A percentile compares a stretch with the other conserved stretches of the same genome.
Evolutionary conservation across 2,888 invertebrate genomes (phyloP).

Genomic region (Temnothorax rugatulus): DNA sequence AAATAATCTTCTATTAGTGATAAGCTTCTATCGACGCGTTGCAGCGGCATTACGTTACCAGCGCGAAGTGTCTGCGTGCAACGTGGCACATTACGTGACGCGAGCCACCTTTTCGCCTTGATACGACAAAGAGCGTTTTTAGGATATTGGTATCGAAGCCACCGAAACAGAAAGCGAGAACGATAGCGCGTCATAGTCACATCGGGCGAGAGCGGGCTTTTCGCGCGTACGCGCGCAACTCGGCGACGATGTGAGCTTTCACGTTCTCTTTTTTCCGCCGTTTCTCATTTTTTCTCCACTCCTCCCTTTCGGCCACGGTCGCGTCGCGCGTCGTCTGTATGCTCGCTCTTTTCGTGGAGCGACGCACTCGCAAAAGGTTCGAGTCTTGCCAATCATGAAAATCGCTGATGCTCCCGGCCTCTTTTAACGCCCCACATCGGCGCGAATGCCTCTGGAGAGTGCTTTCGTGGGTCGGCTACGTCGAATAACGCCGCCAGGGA

Average conservation of each 20-base stretch:
- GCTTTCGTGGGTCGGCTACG: conserved; percentile 35
- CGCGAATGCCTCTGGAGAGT: conserved; percentile 29
- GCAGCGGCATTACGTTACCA: not conserved
- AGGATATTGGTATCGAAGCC: conserved; percentile 86
- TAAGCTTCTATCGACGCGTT: conserved; percentile 28
- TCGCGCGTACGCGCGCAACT: conserved; percentile 72
- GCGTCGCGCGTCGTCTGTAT: not conserved
- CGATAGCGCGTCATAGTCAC: not conserved
- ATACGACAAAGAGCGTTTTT: conserved; percentile 85
- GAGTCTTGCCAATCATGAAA: conserved; percentile 70
- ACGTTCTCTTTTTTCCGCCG: conserved; percentile 62
- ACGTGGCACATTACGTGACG: conserved; percentile 20
- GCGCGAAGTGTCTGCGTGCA: conserved; percentile 47
- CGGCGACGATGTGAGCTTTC: conserved; percentile 70
- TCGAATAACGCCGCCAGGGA: conserved; percentile 39
- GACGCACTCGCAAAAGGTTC: conserved; percentile 66
- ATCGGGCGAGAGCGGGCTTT: conserved; percentile 63
- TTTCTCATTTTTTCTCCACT: conserved; percentile 60
- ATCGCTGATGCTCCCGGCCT: conserved; percentile 28
- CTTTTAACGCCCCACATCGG: not conserved
- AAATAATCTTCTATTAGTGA: conserved; percentile 34
- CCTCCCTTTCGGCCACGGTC: conserved; percentile 53
- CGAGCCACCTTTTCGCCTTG: conserved; percentile 81
- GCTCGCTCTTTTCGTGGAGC: conserved; percentile 55
- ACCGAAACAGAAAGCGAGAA: conserved; percentile 48